Evolutionary conservation across 2,113 vertebrate species (phyloP), one percentile per base, ranked within the genome.

Genomic region (Tetrax tetrax): DNA sequence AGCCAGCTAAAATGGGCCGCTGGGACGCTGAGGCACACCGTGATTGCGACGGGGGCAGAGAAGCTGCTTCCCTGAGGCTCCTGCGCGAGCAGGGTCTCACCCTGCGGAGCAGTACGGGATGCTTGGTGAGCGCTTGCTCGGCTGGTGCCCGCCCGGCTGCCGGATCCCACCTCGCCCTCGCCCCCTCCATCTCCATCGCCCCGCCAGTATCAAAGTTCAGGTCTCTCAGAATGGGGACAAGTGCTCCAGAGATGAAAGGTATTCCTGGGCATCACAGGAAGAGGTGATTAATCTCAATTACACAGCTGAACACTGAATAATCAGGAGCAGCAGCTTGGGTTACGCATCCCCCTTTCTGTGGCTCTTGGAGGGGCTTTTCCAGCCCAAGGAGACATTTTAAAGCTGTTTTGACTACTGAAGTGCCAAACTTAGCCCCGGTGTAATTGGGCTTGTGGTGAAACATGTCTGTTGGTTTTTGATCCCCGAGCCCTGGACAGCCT

Each of bases 221-320:
- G 85, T 86, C 70, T 43, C 53, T 63, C 7, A 2, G 76, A 91
- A 59, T 0, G 0, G 70, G 35, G 71, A 93, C 56, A 71, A 79
- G 82, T 28, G 41, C 80, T 93, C 76, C 90, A 89, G 92, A 96
- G 95, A 89, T 93, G 86, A 95, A 83, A 96, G 65, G 80, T 92
- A 50, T 93, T 97, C 78, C 90, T 89, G 93, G 80, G 90, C 65
- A 93, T 38, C 24, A 12, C 77, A 87, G 88, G 77, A 95, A 96
- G 90, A 27, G 89, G 93, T 93, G 95, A 96, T 96, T 96, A 94
- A 97, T 97, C 95, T 97, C 96, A 89, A 93, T 96, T 94, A 96
- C 89, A 85, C 4, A 71, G 78, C 80, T 31, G 77, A 88, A 93
- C 74, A 72, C 83, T 77, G 90, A 66, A 77, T 96, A 83, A 95